Conservation (phyloP, 2,888 invertebrate genomes). For the Drosophila incognita region DNA sequence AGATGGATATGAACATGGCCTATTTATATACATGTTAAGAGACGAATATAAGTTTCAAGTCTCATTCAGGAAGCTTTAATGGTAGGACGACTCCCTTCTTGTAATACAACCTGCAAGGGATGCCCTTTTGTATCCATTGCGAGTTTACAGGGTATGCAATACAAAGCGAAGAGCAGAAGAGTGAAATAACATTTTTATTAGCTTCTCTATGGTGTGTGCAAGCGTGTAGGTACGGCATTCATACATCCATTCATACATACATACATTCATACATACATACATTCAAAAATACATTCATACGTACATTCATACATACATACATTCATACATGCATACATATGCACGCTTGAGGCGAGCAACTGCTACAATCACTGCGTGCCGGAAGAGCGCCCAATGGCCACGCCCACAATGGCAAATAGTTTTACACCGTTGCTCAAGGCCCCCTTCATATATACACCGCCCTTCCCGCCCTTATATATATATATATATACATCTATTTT, state of each 20-base stretch:
- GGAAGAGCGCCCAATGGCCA: constrained; percentile 26
- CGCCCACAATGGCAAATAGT: constrained; percentile 65
- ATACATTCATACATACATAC: neutral
- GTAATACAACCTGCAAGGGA: neutral
- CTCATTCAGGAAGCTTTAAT: neutral
- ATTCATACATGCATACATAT: neutral
- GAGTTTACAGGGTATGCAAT: constrained; percentile 8
- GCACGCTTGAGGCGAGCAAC: constrained; percentile 6
- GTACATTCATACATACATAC: neutral
- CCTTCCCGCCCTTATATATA: neutral
- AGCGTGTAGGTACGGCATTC: neutral
- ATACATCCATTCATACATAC: neutral
- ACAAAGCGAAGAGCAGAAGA: constrained; percentile 2
- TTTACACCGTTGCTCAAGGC: constrained; percentile 21
- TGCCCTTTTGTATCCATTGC: neutral
- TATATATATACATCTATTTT: constrained; percentile 16
- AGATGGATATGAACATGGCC: neutral
- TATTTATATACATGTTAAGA: neutral
- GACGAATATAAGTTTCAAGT: neutral
- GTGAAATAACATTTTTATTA: constrained; percentile 47
- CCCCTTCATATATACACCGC: neutral
- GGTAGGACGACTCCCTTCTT: neutral
- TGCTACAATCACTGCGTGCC: constrained; percentile 24
- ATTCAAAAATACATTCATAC: neutral
- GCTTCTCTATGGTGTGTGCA: constrained; percentile 37